A percentile compares a stretch with the other conserved stretches of the same genome.
Conservation (phyloP, 2,113 vertebrate species). For the Neopipo cinnamomea region DNA sequence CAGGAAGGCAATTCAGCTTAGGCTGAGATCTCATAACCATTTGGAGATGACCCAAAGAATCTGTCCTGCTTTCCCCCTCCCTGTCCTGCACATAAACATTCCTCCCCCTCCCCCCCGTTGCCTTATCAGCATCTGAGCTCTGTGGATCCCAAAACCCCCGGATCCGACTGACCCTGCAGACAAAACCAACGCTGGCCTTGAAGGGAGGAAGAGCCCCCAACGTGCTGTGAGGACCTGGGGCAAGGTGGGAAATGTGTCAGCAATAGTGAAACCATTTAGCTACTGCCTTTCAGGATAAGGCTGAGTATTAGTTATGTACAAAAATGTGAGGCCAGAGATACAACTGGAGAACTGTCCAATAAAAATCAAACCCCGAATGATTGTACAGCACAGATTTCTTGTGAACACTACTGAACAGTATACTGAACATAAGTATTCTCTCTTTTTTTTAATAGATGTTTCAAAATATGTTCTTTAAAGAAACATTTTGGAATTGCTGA, state of each 20-base stretch:
- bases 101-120: not conserved
- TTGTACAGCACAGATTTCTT: not conserved
- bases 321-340: not conserved
- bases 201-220: not conserved
- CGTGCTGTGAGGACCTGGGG: accelerated
- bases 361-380: not conserved
- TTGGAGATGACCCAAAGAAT: not conserved
- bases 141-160: not conserved
- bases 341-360: not conserved
- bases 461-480: not conserved
- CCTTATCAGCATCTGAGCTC: no score
- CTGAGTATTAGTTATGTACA: not conserved
- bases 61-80: not conserved
- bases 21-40: not conserved
- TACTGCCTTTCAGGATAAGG: not conserved
- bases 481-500: not conserved
- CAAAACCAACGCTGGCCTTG: no score
- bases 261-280: not conserved
- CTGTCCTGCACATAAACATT: not conserved
- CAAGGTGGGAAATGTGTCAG: not conserved
- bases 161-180: no score
- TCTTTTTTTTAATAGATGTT: not conserved
- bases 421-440: not conserved
- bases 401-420: not conserved
- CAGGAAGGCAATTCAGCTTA: not conserved